Percentiles rank a stretch among this genome's conserved stretches.
These are phyloP conservation scores for Rotaria magnacalcarata DNA, from an alignment of 2,888 invertebrate species.

Conservation along the genomic window DNA sequence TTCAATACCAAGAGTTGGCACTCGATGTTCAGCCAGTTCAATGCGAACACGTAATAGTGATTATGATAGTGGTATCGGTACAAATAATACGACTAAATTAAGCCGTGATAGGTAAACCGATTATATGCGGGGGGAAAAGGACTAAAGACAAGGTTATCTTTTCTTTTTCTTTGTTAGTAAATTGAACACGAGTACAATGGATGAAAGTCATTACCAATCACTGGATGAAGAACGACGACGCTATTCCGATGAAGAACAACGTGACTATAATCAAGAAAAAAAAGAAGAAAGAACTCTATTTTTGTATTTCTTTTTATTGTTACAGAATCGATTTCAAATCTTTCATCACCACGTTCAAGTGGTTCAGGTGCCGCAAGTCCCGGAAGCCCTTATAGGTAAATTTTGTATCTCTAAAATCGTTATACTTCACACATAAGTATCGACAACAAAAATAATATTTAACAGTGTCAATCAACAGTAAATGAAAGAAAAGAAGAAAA, in stretches of 20 bases:
- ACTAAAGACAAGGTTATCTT: background rate
- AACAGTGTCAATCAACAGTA: background rate
- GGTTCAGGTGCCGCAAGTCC: background rate
- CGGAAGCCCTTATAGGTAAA: background rate
- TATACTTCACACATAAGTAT: background rate
- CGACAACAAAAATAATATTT: background rate
- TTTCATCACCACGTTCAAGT: slow-evolving; percentile 2
- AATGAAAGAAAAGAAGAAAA: background rate
- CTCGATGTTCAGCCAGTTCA: background rate
- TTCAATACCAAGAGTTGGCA: background rate
- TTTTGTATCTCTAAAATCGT: background rate
- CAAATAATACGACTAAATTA: slow-evolving; percentile 8
- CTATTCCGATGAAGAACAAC: slow-evolving; percentile 4
- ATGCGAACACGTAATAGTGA: slow-evolving; percentile 30
- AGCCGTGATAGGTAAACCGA: slow-evolving; percentile 21
- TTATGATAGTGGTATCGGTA: slow-evolving; percentile 34
- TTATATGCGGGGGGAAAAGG: background rate
- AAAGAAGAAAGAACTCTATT: background rate
- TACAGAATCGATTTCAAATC: background rate
- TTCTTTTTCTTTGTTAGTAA: background rate
- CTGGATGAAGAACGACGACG: background rate
- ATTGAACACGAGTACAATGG: background rate
- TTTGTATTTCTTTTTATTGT: background rate
- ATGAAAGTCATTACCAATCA: background rate
- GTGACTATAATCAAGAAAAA: background rate